Percentiles rank a stretch among this genome's conserved stretches.
These are phyloP conservation scores for Oplegnathus fasciatus DNA, from an alignment of 2,113 vertebrate genomes.

Conservation along the genomic window DNA sequence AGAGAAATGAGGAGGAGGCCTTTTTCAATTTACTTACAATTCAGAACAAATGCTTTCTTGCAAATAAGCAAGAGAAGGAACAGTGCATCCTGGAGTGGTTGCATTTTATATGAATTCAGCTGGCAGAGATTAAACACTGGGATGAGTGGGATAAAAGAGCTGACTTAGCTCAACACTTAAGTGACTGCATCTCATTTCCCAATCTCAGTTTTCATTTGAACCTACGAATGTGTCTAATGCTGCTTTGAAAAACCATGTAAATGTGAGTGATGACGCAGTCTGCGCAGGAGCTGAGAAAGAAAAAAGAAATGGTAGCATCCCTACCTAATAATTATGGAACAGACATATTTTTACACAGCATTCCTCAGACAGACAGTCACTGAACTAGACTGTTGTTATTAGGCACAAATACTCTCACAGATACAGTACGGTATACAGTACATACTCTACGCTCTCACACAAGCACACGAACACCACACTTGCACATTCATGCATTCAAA, in stretches of 20 bases:
- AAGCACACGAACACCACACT: background rate
- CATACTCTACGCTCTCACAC: background rate
- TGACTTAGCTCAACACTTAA: slow-evolving; percentile 8
- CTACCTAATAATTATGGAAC: slow-evolving; percentile 47
- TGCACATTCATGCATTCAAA: background rate
- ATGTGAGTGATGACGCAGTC: slow-evolving; percentile 10
- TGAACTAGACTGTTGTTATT: background rate
- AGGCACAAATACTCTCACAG: background rate
- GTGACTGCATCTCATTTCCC: background rate
- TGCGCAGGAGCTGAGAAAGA: slow-evolving; percentile 7
- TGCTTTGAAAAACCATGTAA: background rate
- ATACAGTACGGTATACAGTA: background rate
- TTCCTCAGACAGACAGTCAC: slow-evolving; percentile 30
- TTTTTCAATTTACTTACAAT: background rate
- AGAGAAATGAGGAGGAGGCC: background rate
- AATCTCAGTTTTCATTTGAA: background rate
- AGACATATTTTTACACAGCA: slow-evolving; percentile 37
- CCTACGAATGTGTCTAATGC: background rate
- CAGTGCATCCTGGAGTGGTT: background rate
- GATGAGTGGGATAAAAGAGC: background rate
- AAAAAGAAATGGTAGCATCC: slow-evolving; percentile 6
- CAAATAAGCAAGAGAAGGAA: slow-evolving; percentile 4
- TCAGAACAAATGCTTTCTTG: background rate
- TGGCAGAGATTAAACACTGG: background rate
- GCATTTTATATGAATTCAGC: background rate